Evolutionary conservation across 2,113 vertebrate genomes (phyloP).

Genomic region (Bubalus kerabau): DNA sequence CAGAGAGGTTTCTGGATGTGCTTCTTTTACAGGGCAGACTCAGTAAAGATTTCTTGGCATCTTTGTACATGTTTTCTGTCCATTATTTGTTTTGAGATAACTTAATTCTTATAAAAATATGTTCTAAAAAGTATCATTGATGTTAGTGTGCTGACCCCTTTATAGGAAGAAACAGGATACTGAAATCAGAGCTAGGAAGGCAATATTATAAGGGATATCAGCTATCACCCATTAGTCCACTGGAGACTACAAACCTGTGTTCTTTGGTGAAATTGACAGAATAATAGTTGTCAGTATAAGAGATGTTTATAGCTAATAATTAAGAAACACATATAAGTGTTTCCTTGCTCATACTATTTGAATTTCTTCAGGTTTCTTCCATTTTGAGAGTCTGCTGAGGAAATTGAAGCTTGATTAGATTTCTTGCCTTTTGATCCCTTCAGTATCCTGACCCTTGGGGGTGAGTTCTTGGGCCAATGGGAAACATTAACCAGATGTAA

Average conservation of each 20-base stretch:
- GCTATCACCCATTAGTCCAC: accelerated
- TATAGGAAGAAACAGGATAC: neutral
- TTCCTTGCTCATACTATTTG: neutral
- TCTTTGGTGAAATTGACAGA: neutral
- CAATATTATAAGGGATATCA: accelerated
- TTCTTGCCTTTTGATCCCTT: neutral
- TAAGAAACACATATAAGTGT: neutral
- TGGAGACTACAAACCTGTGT: too few species aligned
- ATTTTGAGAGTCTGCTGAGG: neutral
- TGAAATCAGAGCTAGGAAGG: neutral
- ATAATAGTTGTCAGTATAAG: neutral
- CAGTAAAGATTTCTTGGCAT: neutral
- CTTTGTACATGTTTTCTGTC: neutral
- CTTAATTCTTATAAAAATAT: neutral
- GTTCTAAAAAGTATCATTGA: neutral
- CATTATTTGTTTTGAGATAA: neutral
- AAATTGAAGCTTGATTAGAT: neutral
- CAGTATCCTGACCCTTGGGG: neutral
- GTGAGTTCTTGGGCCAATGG: neutral
- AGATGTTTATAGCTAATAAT: neutral
- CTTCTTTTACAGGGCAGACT: neutral
- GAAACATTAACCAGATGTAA: neutral
- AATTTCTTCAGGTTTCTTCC: neutral
- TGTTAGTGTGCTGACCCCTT: neutral
- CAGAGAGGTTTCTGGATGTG: neutral